Percentiles rank a stretch among this genome's conserved stretches.
These are phyloP conservation scores for Callospermophilus lateralis DNA, from an alignment of 2,113 vertebrate species.

Conservation along the genomic window DNA sequence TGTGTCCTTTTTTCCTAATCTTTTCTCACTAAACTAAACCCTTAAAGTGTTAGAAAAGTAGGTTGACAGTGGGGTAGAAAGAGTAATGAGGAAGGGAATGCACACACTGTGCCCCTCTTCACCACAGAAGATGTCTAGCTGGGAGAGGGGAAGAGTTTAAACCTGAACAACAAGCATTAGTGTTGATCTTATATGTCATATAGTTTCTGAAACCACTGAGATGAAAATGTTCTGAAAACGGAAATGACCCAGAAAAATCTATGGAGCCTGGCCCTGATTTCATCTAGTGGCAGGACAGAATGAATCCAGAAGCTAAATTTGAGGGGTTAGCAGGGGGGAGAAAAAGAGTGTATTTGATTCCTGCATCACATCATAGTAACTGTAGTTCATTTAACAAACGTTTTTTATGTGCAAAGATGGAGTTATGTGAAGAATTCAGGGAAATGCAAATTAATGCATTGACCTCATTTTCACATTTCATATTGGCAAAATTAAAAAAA, in stretches of 20 bases:
- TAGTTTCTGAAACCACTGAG: not conserved
- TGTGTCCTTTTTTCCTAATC: not conserved
- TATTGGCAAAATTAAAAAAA: slow-evolving; percentile 1
- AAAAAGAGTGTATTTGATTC: not conserved
- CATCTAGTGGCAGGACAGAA: not conserved
- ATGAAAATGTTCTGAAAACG: not conserved
- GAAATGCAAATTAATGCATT: slow-evolving; percentile 52
- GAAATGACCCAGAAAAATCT: not conserved
- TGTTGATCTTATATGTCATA: not conserved
- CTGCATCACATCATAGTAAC: not conserved
- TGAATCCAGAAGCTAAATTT: not conserved
- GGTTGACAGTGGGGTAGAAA: not conserved
- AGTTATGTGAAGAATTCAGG: not conserved
- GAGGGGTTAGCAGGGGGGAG: not conserved
- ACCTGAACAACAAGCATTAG: not conserved
- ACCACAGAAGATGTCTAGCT: not conserved
- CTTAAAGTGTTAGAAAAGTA: not conserved
- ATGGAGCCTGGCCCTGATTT: not conserved
- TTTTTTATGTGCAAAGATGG: slow-evolving; percentile 27
- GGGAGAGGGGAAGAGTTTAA: not conserved
- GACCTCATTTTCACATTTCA: slow-evolving; percentile 24
- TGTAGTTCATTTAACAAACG: not conserved
- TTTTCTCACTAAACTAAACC: not conserved
- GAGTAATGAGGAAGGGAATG: not conserved
- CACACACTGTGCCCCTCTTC: not conserved